A percentile compares a stretch with the other conserved stretches of the same genome.
phyloP scores from a whole-genome alignment of 2,113 vertebrate genomes.

The Hippolais icterina region DNA sequence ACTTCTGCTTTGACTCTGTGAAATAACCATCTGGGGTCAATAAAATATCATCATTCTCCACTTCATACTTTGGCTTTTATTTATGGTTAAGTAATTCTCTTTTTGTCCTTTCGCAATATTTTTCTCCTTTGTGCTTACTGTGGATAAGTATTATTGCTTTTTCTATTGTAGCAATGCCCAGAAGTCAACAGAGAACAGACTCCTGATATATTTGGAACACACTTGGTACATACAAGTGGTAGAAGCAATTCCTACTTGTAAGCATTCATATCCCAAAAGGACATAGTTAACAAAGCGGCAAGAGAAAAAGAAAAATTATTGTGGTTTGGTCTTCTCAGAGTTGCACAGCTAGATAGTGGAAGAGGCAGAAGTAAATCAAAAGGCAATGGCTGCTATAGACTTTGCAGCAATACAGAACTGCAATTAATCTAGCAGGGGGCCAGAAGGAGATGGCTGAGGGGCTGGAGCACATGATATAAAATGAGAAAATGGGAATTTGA shows the following conservation, averaged over 20 bases:
- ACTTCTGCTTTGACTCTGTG: neutral
- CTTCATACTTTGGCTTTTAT: neutral
- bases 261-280: neutral
- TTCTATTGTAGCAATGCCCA: neutral
- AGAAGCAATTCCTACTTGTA: neutral
- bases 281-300: neutral
- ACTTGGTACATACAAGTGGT: neutral
- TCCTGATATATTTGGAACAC: neutral
- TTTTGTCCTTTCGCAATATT: neutral
- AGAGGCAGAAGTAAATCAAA: neutral
- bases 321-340: neutral
- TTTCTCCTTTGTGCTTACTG: neutral
- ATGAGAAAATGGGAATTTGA: neutral
- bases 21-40: neutral
- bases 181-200: neutral
- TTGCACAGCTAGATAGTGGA: neutral
- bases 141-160: neutral
- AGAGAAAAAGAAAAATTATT: neutral
- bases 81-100: neutral
- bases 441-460: neutral
- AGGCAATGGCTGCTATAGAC: neutral
- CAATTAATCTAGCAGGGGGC: neutral
- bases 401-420: neutral
- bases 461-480: neutral
- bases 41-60: neutral